A percentile compares a stretch with the other conserved stretches of the same genome.
phyloP scores from a whole-genome alignment of 2,888 invertebrate species.

The Lamproptera curius region DNA sequence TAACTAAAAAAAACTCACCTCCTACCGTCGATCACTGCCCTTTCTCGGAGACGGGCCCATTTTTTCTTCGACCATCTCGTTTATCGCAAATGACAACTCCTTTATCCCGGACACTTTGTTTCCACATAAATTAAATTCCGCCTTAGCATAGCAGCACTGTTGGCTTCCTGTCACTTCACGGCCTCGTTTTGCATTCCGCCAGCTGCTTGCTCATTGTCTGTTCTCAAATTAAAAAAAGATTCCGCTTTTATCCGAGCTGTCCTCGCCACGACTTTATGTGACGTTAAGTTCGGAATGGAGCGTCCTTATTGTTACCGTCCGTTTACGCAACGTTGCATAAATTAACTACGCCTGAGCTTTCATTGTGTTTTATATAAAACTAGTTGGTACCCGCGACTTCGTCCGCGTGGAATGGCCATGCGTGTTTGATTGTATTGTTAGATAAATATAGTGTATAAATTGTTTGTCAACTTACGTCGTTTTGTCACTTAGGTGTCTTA shows the following conservation, averaged over 20 bases:
- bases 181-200: constrained; percentile 72
- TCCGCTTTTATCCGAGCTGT: constrained; percentile 61
- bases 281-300: constrained; percentile 72
- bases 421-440: constrained; percentile 21
- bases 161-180: constrained; percentile 47
- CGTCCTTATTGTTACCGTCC: constrained; percentile 64
- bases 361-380: too few species aligned
- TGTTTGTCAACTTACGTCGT: too few species aligned
- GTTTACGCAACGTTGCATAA: constrained; percentile 68
- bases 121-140: constrained; percentile 66
- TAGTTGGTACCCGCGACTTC: too few species aligned
- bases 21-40: constrained; percentile 39
- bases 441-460: too few species aligned
- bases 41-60: constrained; percentile 39
- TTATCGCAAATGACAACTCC: constrained; percentile 65
- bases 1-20: constrained; percentile 56
- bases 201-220: constrained; percentile 76
- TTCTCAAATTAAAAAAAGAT: constrained; percentile 68
- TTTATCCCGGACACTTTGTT: constrained; percentile 61
- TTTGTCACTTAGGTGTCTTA: too few species aligned
- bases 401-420: too few species aligned
- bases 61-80: constrained; percentile 43
- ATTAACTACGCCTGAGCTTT: constrained; percentile 50
- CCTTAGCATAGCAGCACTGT: constrained; percentile 51
- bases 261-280: constrained; percentile 73